Percentiles rank a stretch among this genome's conserved stretches.
Conservation (phyloP, 2,797 vertebrate species). For the Hozukius guyotensis region DNA sequence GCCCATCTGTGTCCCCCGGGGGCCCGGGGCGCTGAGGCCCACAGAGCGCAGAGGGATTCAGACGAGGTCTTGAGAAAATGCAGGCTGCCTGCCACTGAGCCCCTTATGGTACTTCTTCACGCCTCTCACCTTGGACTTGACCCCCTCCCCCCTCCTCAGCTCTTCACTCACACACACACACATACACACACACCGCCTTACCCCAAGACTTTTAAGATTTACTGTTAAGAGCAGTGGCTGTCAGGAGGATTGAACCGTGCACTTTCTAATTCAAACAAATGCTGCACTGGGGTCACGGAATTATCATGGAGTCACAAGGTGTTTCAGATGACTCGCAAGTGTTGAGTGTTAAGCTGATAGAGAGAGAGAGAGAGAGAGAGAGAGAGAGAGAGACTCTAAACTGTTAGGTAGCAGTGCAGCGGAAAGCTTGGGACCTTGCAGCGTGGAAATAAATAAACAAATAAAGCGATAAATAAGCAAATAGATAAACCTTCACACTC, state of each 20-base stretch:
- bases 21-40: constrained; percentile 48
- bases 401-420: constrained; percentile 16
- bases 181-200: constrained; percentile 34
- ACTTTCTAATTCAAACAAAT: constrained; percentile 88
- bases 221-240: constrained; percentile 77
- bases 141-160: constrained; percentile 31
- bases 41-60: constrained; percentile 55
- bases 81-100: constrained; percentile 70
- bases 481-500: constrained; percentile 52
- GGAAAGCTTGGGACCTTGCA: constrained; percentile 23
- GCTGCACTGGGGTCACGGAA: constrained; percentile 69
- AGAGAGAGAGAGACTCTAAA: neutral
- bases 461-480: constrained; percentile 67
- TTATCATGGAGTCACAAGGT: constrained; percentile 80
- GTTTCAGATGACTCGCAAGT: constrained; percentile 82
- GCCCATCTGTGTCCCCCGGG: constrained; percentile 79
- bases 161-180: constrained; percentile 23
- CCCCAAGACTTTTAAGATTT: constrained; percentile 73
- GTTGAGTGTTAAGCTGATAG: constrained; percentile 76
- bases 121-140: constrained; percentile 84
- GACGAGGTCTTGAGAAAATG: constrained; percentile 72
- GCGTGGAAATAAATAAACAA: constrained; percentile 60
- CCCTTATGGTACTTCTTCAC: constrained; percentile 80
- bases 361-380: constrained; percentile 23
- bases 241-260: constrained; percentile 80